Evolutionary conservation across 2,113 vertebrate species (phyloP).

Genomic region (Xyrauchen texanus): DNA sequence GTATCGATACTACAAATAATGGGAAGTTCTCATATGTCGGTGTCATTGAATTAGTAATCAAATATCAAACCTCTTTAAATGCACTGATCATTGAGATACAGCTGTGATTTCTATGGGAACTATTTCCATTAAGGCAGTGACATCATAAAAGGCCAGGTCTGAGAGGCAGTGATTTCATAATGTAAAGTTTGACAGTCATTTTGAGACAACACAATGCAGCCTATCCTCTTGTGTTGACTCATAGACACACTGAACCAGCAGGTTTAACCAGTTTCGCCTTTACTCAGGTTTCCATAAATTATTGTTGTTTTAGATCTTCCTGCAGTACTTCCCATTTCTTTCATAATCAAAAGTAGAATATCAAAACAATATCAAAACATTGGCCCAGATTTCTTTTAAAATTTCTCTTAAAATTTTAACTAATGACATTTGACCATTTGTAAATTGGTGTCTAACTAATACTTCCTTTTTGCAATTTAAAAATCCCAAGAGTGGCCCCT

Average conservation of each 20-base stretch:
- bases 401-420: background rate
- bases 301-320: slow-evolving; percentile 28
- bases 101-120: background rate
- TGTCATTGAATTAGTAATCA: slow-evolving; percentile 4
- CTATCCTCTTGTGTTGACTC: slow-evolving; percentile 44
- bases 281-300: slow-evolving; percentile 46
- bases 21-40: slow-evolving; percentile 7
- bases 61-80: background rate
- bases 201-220: slow-evolving; percentile 36
- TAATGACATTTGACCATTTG: background rate
- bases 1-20: background rate
- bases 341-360: background rate
- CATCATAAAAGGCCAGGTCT: background rate
- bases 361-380: no score
- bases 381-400: no score
- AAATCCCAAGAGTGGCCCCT: no score
- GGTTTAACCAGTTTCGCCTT: slow-evolving; percentile 65
- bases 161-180: background rate
- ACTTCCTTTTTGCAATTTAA: no score
- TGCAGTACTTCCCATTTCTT: background rate
- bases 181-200: background rate
- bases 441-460: background rate
- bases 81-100: background rate
- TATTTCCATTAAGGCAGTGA: slow-evolving; percentile 2
- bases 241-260: slow-evolving; percentile 53